These are phyloP conservation scores for Trialeurodes vaporariorum DNA, from an alignment of 1,140 invertebrate genomes.

Conservation along the genomic window DNA sequence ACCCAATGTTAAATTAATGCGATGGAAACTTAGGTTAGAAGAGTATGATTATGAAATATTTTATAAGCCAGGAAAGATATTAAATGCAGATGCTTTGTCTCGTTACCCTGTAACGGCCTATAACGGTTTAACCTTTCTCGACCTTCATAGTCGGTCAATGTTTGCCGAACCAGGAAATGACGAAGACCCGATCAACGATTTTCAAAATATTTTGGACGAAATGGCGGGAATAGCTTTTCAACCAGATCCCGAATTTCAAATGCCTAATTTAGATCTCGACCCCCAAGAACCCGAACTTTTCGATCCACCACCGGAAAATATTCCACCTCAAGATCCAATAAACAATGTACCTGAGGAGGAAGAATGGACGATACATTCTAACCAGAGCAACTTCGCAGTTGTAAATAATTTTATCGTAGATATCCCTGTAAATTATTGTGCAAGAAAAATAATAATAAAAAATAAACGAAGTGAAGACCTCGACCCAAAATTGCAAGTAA, in stretches of 20 bases:
- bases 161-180: background rate
- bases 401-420: background rate
- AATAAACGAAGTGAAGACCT: background rate
- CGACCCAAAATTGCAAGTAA: background rate
- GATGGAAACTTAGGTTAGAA: constrained; percentile 19
- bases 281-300: background rate
- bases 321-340: background rate
- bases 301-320: background rate
- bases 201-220: background rate
- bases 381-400: background rate
- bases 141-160: background rate
- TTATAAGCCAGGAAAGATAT: constrained; percentile 29
- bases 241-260: background rate
- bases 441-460: background rate
- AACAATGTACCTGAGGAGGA: background rate
- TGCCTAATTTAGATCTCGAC: background rate
- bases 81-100: constrained; percentile 33
- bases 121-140: background rate
- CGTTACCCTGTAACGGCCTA: constrained; percentile 13
- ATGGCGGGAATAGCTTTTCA: background rate
- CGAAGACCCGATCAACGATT: background rate
- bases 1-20: constrained; percentile 14
- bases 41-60: constrained; percentile 21
- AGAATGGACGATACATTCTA: background rate
- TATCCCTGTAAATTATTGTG: background rate